These are phyloP conservation scores for Siphlonurus alternatus DNA, from an alignment of 2,888 invertebrate genomes.

Conservation along the genomic window DNA sequence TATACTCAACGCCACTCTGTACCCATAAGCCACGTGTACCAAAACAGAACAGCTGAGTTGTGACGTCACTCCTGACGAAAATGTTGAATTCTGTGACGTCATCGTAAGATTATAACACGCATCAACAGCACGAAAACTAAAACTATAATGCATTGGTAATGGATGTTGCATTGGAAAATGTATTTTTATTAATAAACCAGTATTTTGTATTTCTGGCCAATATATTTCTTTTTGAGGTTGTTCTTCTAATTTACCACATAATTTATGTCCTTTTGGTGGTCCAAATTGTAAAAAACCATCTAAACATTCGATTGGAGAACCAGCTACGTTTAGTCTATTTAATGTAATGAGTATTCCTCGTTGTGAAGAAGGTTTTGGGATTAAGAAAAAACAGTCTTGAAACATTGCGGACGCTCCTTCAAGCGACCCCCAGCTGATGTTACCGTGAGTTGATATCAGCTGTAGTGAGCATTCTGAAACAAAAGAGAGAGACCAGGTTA, in stretches of 20 bases:
- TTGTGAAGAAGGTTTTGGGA: neutral
- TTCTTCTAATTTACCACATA: neutral
- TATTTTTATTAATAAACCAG: neutral
- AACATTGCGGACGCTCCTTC: neutral
- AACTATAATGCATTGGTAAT: neutral
- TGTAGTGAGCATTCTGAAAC: conserved; percentile 43
- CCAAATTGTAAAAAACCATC: neutral
- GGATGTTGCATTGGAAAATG: too few species aligned
- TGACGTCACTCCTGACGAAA: neutral
- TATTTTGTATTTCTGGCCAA: neutral
- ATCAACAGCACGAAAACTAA: neutral
- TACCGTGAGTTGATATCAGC: conserved; percentile 30
- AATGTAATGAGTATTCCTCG: neutral
- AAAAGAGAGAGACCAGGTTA: conserved; percentile 17
- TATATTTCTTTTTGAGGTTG: neutral
- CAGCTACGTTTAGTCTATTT: neutral
- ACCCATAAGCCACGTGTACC: neutral
- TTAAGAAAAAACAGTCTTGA: neutral
- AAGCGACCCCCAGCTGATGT: conserved; percentile 27
- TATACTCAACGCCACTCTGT: neutral
- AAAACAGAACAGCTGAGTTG: neutral
- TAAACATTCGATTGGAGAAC: neutral
- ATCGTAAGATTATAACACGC: neutral
- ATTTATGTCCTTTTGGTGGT: neutral
- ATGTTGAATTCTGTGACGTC: neutral